Percentiles rank a stretch among this genome's conserved stretches.
Evolutionary conservation across 2,888 invertebrate species (phyloP).

Genomic region (Apotomis betuletana): DNA sequence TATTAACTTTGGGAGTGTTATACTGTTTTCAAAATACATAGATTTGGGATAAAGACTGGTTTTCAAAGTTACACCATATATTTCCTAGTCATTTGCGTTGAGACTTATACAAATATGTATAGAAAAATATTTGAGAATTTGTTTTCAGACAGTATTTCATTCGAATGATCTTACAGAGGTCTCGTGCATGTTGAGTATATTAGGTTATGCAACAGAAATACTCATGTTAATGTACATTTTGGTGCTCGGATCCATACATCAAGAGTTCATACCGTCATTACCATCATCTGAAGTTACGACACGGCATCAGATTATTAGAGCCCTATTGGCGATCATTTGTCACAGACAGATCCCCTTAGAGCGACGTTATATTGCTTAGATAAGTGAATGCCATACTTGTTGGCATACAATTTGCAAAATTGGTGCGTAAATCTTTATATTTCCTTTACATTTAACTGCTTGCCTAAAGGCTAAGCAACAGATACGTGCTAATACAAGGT

Average conservation of each 20-base stretch:
- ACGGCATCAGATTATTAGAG: slow-evolving; percentile 10
- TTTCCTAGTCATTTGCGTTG: no score
- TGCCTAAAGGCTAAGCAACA: no score
- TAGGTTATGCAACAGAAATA: neutral
- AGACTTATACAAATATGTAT: no score
- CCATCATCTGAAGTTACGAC: slow-evolving; percentile 5
- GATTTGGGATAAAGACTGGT: no score
- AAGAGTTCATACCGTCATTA: neutral
- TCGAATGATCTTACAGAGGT: no score
- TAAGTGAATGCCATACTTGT: neutral
- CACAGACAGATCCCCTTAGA: neutral
- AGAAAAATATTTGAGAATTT: neutral
- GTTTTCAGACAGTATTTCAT: neutral
- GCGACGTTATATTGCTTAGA: neutral
- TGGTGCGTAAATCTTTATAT: no score
- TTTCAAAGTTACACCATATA: no score
- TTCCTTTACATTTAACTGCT: no score
- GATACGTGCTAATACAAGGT: no score
- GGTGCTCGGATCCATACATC: neutral
- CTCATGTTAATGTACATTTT: neutral
- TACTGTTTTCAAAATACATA: no score
- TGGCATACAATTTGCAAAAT: neutral
- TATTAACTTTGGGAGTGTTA: no score
- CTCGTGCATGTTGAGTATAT: no score
- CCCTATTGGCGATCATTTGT: slow-evolving; percentile 9